These are phyloP conservation scores for Elmis aenea DNA, from an alignment of 2,888 invertebrate species.

Conservation along the genomic window DNA sequence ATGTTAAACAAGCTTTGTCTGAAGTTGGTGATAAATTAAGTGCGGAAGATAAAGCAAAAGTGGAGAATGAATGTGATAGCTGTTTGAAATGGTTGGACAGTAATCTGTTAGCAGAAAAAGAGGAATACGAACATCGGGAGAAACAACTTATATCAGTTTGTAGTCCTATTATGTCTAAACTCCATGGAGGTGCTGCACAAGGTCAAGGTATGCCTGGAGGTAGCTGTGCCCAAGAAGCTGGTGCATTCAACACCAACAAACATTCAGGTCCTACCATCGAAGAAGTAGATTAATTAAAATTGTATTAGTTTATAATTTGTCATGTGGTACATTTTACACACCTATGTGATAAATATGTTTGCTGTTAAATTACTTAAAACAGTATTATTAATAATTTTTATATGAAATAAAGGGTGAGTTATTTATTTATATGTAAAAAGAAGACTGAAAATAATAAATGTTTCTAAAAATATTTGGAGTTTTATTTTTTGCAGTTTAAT, in stretches of 20 bases:
- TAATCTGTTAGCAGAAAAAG: constrained; percentile 60
- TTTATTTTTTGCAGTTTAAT: too few relatives aligned
- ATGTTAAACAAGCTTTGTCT: constrained; percentile 60
- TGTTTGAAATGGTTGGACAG: constrained; percentile 61
- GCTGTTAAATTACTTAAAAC: too few relatives aligned
- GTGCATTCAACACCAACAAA: constrained; percentile 70
- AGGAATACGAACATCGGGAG: constrained; percentile 58
- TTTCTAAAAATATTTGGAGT: too few relatives aligned
- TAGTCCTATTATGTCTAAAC: constrained; percentile 56
- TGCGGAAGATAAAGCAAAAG: constrained; percentile 58
- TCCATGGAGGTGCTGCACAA: constrained; percentile 49
- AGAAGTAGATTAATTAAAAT: constrained; percentile 36
- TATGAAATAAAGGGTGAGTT: too few relatives aligned
- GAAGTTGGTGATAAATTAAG: constrained; percentile 58
- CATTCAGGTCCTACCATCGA: constrained; percentile 43
- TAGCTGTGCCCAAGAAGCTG: constrained; percentile 63
- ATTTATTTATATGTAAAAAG: too few relatives aligned
- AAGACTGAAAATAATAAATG: too few relatives aligned
- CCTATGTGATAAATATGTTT: too few relatives aligned
- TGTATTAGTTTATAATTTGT: too few relatives aligned
- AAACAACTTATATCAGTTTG: constrained; percentile 46
- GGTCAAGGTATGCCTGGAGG: constrained; percentile 38
- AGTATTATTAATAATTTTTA: too few relatives aligned
- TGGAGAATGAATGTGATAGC: constrained; percentile 52
- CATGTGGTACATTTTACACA: too few relatives aligned